Base-by-base conservation (phyloP, 2,797 vertebrate genomes). In the Huso huso region DNA sequence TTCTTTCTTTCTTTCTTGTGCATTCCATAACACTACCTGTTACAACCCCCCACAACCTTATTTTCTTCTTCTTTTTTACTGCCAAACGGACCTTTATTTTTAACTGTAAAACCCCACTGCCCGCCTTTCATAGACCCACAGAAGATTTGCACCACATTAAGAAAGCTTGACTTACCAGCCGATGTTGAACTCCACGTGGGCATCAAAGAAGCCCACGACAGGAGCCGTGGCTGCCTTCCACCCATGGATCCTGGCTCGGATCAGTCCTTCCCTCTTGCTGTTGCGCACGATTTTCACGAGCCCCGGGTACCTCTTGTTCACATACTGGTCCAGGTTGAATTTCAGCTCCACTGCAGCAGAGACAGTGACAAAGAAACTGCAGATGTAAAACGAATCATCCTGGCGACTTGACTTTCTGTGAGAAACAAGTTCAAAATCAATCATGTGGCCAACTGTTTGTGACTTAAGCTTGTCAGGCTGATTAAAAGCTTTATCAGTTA, bases 261-360 rank as follows among this genome's bases (percentile, higher is more conserved):
- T 99, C 75, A 99, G 83, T 12, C 97, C 97, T 74, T 99, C 97
- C 1, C 95, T 79, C 75, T 94, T 93, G 81, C 72, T 91, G 77
- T 99, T 98, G 61, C 95, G 90, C 66, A 99, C 95, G 0, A 99
- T 93, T 82, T 98, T 98, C 63, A 99, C 96, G 70, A 99, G 83
- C 3, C 95, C 96, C 0, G 96, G 95, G 78, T 98, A 97, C 37
- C 95, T 84, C 72, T 93, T 95, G 69, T 93, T 91, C 53, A 99
- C 92, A 0, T 97, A 98, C 74, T 95, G 95, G 83, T 99, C 96
- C 90, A 99, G 83, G 77, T 92, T 95, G 77, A 93, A 93, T 80
- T 98, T 98, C 67, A 99, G 85, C 78, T 99, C 97, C 75, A 92
- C 97, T 99, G 82, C 1, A 62, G 68, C 57, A 68, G 37, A 37